Evolutionary conservation across 2,113 vertebrate genomes (phyloP).

Genomic region (Leptobrachium leishanense): DNA sequence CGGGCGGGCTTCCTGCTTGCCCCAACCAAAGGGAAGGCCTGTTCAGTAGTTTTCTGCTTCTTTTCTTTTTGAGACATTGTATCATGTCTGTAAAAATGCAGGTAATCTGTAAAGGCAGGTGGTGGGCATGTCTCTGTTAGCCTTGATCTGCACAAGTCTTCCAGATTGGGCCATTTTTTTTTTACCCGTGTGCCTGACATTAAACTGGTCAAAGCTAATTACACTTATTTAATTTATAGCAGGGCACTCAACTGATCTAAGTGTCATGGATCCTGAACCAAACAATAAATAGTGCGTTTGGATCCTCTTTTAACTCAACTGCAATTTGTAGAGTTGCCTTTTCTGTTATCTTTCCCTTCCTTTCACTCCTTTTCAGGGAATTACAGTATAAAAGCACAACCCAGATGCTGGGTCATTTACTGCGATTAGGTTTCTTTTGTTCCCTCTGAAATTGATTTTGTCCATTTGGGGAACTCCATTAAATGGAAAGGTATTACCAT

Average conservation of each 20-base stretch:
- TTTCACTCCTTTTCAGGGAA: constrained; percentile 53
- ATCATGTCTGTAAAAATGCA: too few species aligned
- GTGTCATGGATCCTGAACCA: neutral
- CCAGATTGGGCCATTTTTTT: neutral
- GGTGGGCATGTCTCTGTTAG: neutral
- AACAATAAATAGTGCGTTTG: neutral
- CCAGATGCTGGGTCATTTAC: constrained; percentile 50
- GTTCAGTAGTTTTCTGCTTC: too few species aligned
- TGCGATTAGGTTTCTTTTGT: constrained; percentile 57
- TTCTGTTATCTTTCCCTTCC: constrained; percentile 48
- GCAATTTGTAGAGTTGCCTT: neutral
- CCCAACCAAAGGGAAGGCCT: too few species aligned
- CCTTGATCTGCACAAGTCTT: neutral
- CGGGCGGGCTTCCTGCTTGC: too few species aligned
- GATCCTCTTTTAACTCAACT: neutral
- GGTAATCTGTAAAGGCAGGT: too few species aligned
- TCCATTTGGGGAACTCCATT: constrained; percentile 35
- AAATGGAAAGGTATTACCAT: constrained; percentile 48
- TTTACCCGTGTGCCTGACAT: neutral
- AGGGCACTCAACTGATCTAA: neutral
- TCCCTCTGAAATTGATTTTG: constrained; percentile 54
- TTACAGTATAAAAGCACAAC: constrained; percentile 44
- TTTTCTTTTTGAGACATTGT: too few species aligned
- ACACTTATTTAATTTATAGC: neutral
- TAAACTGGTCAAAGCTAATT: neutral